Percentiles rank a stretch among this genome's conserved stretches.
Evolutionary conservation across 2,888 invertebrate species (phyloP).

Genomic region (Lordiphosa fenestrarum): DNA sequence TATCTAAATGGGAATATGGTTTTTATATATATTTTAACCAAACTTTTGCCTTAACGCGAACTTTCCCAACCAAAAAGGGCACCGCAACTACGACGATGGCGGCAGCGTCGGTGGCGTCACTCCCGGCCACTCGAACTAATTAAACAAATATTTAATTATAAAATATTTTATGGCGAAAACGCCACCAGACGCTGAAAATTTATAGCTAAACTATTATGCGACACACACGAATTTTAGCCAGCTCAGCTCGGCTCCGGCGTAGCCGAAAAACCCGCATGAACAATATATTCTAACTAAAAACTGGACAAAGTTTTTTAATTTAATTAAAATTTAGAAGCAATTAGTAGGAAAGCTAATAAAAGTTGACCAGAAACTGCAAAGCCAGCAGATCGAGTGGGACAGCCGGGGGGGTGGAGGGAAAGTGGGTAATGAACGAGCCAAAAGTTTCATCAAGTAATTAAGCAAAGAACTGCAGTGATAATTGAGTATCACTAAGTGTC

Average conservation of each 20-base stretch:
- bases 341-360: constrained; percentile 72
- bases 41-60: constrained; percentile 2
- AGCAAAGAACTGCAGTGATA: constrained; percentile 60
- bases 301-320: constrained; percentile 64
- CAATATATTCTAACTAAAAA: constrained; percentile 63
- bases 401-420: constrained; percentile 9
- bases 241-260: constrained; percentile 56
- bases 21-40: neutral
- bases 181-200: constrained; percentile 64
- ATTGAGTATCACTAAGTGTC: constrained; percentile 71
- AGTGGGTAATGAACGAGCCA: constrained; percentile 29
- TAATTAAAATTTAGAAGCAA: constrained; percentile 73
- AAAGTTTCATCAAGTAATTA: constrained; percentile 58
- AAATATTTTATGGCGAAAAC: constrained; percentile 65
- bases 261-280: constrained; percentile 33
- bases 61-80: neutral
- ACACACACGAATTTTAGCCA: constrained; percentile 35
- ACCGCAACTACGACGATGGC: constrained; percentile 18
- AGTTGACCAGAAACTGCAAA: constrained; percentile 60
- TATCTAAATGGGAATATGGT: neutral
- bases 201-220: constrained; percentile 66
- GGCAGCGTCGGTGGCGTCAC: constrained; percentile 12
- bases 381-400: constrained; percentile 23
- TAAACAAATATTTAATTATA: constrained; percentile 73
- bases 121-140: constrained; percentile 56